These are phyloP conservation scores for Pararge aegeria DNA, from an alignment of 1,140 invertebrate genomes.

Conservation along the genomic window DNA sequence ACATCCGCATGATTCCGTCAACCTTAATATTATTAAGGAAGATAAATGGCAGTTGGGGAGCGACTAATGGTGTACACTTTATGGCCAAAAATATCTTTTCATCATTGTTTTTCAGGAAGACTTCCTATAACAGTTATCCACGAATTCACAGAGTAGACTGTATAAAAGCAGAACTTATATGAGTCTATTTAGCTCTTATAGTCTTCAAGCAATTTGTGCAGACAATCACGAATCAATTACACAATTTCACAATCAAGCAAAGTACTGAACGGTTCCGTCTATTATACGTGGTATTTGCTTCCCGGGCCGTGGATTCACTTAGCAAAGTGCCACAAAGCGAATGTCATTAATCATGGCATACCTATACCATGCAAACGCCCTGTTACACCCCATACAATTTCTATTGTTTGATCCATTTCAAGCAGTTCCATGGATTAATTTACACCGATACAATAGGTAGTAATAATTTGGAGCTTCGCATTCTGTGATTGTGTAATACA, in stretches of 20 bases:
- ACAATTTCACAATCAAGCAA: too few relatives aligned
- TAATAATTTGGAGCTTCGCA: background rate
- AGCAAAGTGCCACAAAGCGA: background rate
- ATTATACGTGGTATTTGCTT: background rate
- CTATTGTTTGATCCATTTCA: background rate
- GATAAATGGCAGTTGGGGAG: too few relatives aligned
- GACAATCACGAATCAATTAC: background rate
- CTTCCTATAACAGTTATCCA: too few relatives aligned
- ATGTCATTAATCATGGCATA: constrained; percentile 6
- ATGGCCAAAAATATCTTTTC: too few relatives aligned
- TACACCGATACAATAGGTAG: background rate
- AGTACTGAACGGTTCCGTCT: background rate
- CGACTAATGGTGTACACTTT: too few relatives aligned
- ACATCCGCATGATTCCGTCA: too few relatives aligned
- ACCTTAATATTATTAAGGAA: too few relatives aligned
- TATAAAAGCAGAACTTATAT: too few relatives aligned
- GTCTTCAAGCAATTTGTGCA: background rate
- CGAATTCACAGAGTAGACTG: too few relatives aligned
- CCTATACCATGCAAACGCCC: background rate
- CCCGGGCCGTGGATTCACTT: background rate
- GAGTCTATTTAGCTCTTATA: too few relatives aligned
- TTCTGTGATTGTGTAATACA: background rate
- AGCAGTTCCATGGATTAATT: background rate
- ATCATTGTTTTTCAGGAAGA: too few relatives aligned
- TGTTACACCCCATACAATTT: background rate